Evolutionary conservation across 30 jellyfish, hydroid and myxozoan genomes (phyloP), one percentile per base, ranked within the genome.

Genomic region (Nemopilema nomurai): DNA sequence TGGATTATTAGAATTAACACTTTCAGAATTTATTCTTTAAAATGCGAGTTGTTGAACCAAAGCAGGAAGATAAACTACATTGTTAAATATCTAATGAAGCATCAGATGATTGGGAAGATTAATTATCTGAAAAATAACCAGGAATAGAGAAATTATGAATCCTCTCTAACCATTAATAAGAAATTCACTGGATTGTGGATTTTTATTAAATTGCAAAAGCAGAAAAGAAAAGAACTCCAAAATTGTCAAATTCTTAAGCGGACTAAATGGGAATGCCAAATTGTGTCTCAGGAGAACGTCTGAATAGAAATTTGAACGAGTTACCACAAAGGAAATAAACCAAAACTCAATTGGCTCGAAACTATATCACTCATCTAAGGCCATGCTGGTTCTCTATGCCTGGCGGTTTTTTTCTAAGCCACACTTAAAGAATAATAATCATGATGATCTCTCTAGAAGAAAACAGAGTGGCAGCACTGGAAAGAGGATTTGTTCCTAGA

Each of bases 1-100:
- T 28, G 87, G 87, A 77, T 77, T 77, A 76, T 22, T 70, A n/a
- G 49, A 30, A 7, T 74, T 74, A 49, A 76, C 85, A 29, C 74
- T 50, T 49, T 62, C 57, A 49, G 29, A 49, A 28, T 76, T 62
- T 76, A 13, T 41, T 41, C 57, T 41, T 41, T 3, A 41, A 41
- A 6, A 41, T 41, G 6, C 57, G 57, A 41, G 57, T 41, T 41
- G 57, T 3, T 41, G 57, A 41, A 41, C 13, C 57, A 3, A 41
- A 41, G 57, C 57, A 41, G 57, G 57, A 41, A 41, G 57, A 41
- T 41, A 41, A 41, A 41, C 13, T 6, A 41, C 57, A 41, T 41
- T 41, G 57, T 41, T 41, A 41, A 41, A 41, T 41, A 41, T 6
- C 57, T 41, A 41, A 41, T 41, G 57, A 41, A 41, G 9, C 57